Conservation (phyloP, 2,888 invertebrate genomes). For the Troglohyphantes excavatus region DNA sequence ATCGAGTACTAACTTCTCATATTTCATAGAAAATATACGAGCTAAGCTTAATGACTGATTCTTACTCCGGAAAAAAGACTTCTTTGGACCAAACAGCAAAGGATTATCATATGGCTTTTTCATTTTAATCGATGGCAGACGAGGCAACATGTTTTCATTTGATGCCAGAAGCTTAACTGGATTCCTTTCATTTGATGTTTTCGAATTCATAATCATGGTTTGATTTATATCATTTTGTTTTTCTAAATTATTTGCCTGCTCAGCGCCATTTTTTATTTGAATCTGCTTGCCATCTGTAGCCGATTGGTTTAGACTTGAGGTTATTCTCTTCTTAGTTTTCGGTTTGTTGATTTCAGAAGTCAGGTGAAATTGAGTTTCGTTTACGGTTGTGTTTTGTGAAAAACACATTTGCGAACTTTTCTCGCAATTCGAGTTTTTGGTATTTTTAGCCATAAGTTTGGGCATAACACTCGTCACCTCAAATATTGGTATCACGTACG, state of each 20-base stretch:
- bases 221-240: neutral
- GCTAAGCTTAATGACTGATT: conserved; percentile 55
- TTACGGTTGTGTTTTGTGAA: neutral
- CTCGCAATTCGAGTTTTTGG: neutral
- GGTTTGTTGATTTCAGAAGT: neutral
- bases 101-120: conserved; percentile 19
- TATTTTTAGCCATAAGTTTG: neutral
- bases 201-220: too few relatives aligned
- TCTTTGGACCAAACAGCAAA: conserved; percentile 4
- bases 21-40: conserved; percentile 51
- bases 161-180: neutral
- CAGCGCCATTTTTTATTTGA: neutral
- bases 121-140: conserved; percentile 23
- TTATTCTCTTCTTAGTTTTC: conserved; percentile 3
- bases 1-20: conserved; percentile 26
- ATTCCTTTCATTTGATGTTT: neutral
- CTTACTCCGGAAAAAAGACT: conserved; percentile 32
- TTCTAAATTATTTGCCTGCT: neutral
- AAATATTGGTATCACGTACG: conserved; percentile 70
- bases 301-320: neutral
- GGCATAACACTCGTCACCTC: conserved; percentile 67
- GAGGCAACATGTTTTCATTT: neutral
- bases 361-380: neutral
- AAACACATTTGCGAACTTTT: neutral
- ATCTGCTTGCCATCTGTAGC: neutral